These are phyloP conservation scores for Gallinago solitaria DNA, from an alignment of 2,797 vertebrate species.

Conservation along the genomic window DNA sequence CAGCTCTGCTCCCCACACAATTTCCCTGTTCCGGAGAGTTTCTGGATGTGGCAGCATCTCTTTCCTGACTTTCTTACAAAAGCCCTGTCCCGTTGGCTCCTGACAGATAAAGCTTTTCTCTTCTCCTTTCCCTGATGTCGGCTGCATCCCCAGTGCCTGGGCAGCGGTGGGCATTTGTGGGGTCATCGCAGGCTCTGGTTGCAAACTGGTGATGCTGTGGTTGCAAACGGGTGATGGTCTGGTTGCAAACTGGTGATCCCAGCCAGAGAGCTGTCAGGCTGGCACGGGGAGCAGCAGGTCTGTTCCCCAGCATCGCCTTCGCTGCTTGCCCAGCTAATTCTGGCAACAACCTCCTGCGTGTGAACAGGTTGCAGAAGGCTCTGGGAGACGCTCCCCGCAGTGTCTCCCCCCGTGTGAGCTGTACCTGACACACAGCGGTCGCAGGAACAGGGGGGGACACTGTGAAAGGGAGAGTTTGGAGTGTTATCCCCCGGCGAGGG, in stretches of 20 bases:
- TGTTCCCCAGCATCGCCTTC: not conserved
- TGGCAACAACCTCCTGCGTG: not conserved
- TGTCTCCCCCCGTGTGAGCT: not conserved
- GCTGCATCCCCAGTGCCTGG: rapidly evolving
- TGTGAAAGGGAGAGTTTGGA: slow-evolving; percentile 44
- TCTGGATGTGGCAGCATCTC: not conserved
- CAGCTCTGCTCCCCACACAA: not conserved
- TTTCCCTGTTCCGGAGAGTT: not conserved
- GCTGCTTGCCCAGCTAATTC: not conserved
- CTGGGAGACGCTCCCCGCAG: not conserved
- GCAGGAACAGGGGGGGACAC: slow-evolving; percentile 3
- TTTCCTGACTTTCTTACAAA: not conserved
- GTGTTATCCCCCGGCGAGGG: slow-evolving; percentile 1
- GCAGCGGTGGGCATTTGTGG: rapidly evolving
- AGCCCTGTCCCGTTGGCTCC: rapidly evolving
- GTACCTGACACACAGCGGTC: not conserved
- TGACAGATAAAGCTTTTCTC: not conserved
- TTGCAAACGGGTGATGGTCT: too few relatives aligned
- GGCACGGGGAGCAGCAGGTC: not conserved
- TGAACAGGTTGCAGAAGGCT: not conserved
- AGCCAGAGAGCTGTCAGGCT: not conserved
- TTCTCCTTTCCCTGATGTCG: not conserved
- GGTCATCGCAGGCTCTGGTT: not conserved
- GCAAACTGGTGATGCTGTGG: not conserved
- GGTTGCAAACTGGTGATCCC: too few relatives aligned